Base-by-base conservation (phyloP, 1,140 invertebrate genomes). In the Steinernema feltiae region DNA sequence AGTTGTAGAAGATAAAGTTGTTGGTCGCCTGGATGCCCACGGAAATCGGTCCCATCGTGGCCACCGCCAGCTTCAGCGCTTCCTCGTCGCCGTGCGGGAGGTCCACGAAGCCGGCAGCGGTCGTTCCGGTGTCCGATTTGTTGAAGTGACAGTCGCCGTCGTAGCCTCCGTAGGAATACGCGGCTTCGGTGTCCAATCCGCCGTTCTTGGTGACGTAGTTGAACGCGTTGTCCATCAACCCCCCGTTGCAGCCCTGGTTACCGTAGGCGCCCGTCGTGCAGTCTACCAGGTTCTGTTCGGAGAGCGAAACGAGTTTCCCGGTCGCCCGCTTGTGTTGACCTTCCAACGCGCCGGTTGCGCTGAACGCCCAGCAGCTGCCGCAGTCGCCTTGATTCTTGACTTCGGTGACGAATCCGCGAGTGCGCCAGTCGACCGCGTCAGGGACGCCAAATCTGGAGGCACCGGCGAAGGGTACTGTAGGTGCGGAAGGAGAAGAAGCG, bases 171-270 rank as follows among this genome's bases (percentile, higher is more conserved):
- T 97, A 97, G 0, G 93, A 92, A 86, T 97, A 96, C n/a, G 90
- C 90, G 31, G 90, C 88, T 88, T 98, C 96, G 1, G 94, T 97
- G 87, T 99, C 95, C 77, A 99, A 89, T 71, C 92, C 93, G 12
- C 90, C 88, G 84, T 98, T 98, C 53, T 92, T 91, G 87, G 87
- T 84, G 80, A 99, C 91, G 87, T 98, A 98, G 79, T 91, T 88
- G 89, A 96, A 91, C 1, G 90, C 90, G 30, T 92, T 89, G 88
- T 97, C 93, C 94, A 97, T 97, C 21, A 97, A 88, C 75, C 95
- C 95, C 81, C 95, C 95, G 80, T 93, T 91, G 88, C 97, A 99
- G 53, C 96, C 97, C 86, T 95, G 90, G 88, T 99, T 98, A 12
- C 94, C 95, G 84, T 93, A 95, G 24, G 63, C 7, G 90, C 90